Base-by-base conservation (phyloP, 2,888 invertebrate genomes). In the Diplolepis rosae region DNA sequence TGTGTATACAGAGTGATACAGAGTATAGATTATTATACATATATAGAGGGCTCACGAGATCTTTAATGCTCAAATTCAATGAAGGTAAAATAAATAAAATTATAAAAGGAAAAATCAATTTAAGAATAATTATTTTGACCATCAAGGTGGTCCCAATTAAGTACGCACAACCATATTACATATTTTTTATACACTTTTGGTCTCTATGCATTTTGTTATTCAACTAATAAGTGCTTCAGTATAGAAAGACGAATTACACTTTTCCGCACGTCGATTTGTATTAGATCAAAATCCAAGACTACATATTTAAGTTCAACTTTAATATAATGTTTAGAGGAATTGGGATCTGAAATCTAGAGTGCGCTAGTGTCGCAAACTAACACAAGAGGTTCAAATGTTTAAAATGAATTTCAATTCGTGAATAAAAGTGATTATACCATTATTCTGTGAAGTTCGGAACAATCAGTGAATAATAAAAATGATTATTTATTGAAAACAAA, bases 21-120 rank as follows among this genome's bases (percentile, higher is more conserved):
- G n/a, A n/a, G 18, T 39, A 13, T 45, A 18, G 9, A 9, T 45
- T 18, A 74, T 66, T 76, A 80, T n/a, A n/a, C n/a, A 79, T 75
- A 73, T 73, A 68, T 83, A 84, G 83, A 83, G 83, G 83, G 82
- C 83, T 74, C 82, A 83, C 78, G 75, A 83, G 83, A 81, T 81
- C 76, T 70, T 81, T 77, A 80, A 39, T 11, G 39, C 6, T 45
- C 24, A 3, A 56, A 56, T 51, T 28, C 0, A n/a, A 51, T 68
- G 56, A 69, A 35, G 4, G 35, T 35, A 1, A 22, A 35, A 35
- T 39, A 15, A 42, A 42, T 15, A 6, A 15, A 15, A 42, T 15
- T 4, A 1, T 7, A 5, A 15, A 7, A 42, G n/a, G n/a, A 42
- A 42, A 15, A 15, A 15, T 42, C 15, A 6, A 42, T 18, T 6